These are phyloP conservation scores for Hippocampus guttulatus DNA, from an alignment of 2,113 vertebrate genomes.

Conservation along the genomic window DNA sequence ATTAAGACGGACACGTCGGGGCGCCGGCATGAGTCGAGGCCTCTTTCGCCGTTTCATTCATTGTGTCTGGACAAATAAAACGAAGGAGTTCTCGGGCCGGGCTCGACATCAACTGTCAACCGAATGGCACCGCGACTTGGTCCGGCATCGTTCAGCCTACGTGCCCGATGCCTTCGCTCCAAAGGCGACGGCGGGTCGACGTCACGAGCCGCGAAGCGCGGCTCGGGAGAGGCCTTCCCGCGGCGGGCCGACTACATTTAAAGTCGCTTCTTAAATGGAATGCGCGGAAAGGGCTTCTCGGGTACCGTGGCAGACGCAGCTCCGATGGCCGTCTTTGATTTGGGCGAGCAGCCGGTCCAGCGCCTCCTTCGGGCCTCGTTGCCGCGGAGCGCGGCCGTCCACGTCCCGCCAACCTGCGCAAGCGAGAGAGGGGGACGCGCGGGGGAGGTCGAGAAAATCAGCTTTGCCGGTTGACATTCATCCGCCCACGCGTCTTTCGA, in stretches of 20 bases:
- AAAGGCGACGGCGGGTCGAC: no score
- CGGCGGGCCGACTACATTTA: no score
- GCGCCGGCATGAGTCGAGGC: slow-evolving; percentile 70
- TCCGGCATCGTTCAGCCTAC: no score
- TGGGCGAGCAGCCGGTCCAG: slow-evolving; percentile 82
- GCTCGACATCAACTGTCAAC: no score
- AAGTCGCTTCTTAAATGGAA: no score
- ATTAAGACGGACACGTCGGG: slow-evolving; percentile 71
- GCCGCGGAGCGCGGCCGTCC: slow-evolving; percentile 72
- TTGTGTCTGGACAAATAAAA: slow-evolving; percentile 65
- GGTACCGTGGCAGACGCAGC: slow-evolving; percentile 83
- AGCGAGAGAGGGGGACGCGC: background rate
- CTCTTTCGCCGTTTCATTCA: slow-evolving; percentile 78
- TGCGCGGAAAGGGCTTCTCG: background rate
- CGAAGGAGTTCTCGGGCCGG: background rate
- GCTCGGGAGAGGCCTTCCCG: no score
- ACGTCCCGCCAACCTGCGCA: slow-evolving; percentile 82
- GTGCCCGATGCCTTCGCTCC: no score
- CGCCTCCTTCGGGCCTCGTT: slow-evolving; percentile 78
- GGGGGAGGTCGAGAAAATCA: no score
- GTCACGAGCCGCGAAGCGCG: no score
- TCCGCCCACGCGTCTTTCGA: no score
- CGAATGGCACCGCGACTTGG: no score
- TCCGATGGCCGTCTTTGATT: slow-evolving; percentile 82
- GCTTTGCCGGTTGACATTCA: no score